Conservation (phyloP, 2,113 vertebrate species). For the Anarhynchus alexandrinus region DNA sequence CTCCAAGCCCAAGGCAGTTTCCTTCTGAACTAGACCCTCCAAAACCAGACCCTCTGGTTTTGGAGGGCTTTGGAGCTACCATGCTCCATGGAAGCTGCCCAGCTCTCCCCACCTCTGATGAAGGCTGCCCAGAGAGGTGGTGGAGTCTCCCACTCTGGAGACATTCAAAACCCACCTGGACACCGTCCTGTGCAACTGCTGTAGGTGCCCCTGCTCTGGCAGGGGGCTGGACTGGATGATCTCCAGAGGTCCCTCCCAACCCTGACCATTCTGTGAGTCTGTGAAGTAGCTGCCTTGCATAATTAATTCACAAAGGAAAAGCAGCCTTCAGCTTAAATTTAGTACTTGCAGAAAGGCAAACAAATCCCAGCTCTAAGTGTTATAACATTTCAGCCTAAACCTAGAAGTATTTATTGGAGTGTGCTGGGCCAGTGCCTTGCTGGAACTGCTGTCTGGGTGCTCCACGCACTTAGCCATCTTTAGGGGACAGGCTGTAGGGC, state of each 20-base stretch:
- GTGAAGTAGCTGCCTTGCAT: neutral
- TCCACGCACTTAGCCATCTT: neutral
- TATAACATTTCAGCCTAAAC: neutral
- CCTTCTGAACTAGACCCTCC: neutral
- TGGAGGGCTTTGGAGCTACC: neutral
- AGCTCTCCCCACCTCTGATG: neutral
- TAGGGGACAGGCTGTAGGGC: neutral
- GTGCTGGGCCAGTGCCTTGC: neutral
- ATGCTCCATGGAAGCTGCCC: neutral
- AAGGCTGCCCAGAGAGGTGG: too few relatives aligned
- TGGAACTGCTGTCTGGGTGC: neutral
- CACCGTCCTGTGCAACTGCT: too few relatives aligned
- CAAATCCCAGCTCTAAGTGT: neutral
- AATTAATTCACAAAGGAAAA: neutral
- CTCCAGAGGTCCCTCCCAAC: too few relatives aligned
- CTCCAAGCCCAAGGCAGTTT: neutral
- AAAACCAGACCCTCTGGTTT: neutral
- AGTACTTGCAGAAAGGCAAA: neutral
- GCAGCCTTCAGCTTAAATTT: neutral
- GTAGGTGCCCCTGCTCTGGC: too few relatives aligned
- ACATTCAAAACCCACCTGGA: too few relatives aligned
- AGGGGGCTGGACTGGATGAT: too few relatives aligned
- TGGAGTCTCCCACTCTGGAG: too few relatives aligned
- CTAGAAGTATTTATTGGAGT: neutral
- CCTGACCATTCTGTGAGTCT: too few relatives aligned